Evolutionary conservation across 2,113 vertebrate species (phyloP).

Genomic region (Poeciliopsis retropinna): DNA sequence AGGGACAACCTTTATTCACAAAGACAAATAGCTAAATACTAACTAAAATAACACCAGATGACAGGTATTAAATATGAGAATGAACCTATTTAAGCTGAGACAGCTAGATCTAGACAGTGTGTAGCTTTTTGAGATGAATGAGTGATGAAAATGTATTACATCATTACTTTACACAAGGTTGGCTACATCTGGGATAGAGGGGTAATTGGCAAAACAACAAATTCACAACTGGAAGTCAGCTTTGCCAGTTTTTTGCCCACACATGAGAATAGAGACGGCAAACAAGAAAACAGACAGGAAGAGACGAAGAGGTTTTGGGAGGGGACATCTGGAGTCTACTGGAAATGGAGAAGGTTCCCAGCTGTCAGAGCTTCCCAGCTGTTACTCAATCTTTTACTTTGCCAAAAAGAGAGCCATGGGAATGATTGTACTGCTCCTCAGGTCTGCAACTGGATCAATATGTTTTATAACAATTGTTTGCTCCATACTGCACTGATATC

Average conservation of each 20-base stretch:
- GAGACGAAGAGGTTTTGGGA: conserved; percentile 12
- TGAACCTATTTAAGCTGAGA: neutral
- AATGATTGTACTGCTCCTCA: conserved; percentile 39
- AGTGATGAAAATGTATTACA: neutral
- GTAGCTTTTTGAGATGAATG: neutral
- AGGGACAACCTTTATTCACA: neutral
- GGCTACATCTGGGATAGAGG: conserved; percentile 47
- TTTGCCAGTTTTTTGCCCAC: conserved; percentile 34
- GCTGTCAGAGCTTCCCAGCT: conserved; percentile 74
- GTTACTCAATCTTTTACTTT: conserved; percentile 51
- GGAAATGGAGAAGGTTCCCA: conserved; percentile 70
- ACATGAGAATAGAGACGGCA: conserved; percentile 37
- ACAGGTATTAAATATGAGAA: neutral
- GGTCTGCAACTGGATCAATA: conserved; percentile 16
- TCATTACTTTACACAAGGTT: conserved; percentile 48
- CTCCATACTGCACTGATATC: conserved; percentile 16
- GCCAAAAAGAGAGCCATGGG: conserved; percentile 59
- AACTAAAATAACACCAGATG: too few relatives aligned
- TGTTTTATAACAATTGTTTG: conserved; percentile 25
- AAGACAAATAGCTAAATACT: neutral
- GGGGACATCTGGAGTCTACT: conserved; percentile 72
- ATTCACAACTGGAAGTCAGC: conserved; percentile 58
- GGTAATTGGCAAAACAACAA: conserved; percentile 58
- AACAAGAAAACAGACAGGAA: conserved; percentile 28
- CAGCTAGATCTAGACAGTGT: neutral